Evolutionary conservation across 1,140 invertebrate species (phyloP), one percentile per base, ranked within the genome.

Genomic region (Tetramorium simillimum): DNA sequence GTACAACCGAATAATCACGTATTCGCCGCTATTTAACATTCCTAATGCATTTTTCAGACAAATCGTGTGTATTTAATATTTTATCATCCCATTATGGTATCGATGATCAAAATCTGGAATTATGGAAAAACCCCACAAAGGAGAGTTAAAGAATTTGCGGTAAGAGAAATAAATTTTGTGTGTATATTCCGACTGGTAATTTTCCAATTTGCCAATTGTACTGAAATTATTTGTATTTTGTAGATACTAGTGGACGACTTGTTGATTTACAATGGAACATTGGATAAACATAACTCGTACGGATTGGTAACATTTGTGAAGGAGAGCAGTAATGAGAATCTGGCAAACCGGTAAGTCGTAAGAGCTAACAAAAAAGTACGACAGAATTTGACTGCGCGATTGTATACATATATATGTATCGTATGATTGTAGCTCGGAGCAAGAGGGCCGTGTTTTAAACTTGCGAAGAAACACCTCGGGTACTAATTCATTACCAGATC

Each of bases 51-150:
- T 67, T 86, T 95, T 92, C 91, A 96, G 95, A 93, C 96, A 49
- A 97, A 96, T 93, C 96, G 97, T 90, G 95, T 98, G 65, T 98
- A 97, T 95, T 96, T 98, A 62, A 97, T 98, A 69, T 98, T 98
- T 94, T 97, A 98, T 93, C 93, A 95, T 37, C 97, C 97, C 10
- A 96, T 97, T 0, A 96, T 96, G 33, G 95, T 98, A 9, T 97
- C 97, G 7, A 96, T 96, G 93, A 97, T 98, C 53, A 97, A 97
- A 92, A 95, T 98, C 86, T 98, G 97, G 97, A 98, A 98, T 95
- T 98, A 98, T 94, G 96, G 96, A 24, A 98, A 98, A 95, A 98
- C 97, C 53, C 96, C 97, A 3, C 94, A 92, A 24, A 95, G 98
- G 93, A 97, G 97, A 53, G 97, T 98, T 7, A 98, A 97, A 94